Percentiles rank a stretch among this genome's conserved stretches.
phyloP scores from a whole-genome alignment of 2,113 vertebrate species.

The Phrynosoma blainvillii region DNA sequence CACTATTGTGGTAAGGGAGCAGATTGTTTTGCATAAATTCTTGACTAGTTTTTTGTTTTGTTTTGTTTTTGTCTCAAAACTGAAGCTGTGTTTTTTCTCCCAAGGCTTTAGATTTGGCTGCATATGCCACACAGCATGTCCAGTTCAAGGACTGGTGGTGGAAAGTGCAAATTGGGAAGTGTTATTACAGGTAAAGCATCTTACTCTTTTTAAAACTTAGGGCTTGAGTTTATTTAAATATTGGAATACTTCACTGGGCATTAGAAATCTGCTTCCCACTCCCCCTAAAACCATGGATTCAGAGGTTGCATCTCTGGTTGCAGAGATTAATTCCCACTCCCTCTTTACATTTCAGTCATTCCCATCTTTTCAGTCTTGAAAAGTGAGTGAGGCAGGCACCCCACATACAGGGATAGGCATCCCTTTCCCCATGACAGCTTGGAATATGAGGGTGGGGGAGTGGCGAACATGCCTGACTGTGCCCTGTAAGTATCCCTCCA shows the following conservation, averaged over 20 bases:
- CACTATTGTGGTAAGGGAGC: too few relatives aligned
- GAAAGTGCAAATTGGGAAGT: slow-evolving; percentile 98
- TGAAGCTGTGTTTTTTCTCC: slow-evolving; percentile 62
- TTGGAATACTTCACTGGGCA: background rate
- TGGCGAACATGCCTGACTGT: too few relatives aligned
- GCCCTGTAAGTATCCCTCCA: too few relatives aligned
- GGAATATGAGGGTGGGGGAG: too few relatives aligned
- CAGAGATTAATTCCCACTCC: background rate
- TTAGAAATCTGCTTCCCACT: background rate
- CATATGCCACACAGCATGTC: slow-evolving; percentile 91
- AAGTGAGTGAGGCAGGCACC: background rate
- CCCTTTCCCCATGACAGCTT: too few relatives aligned
- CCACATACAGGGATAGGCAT: too few relatives aligned
- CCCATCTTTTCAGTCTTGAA: background rate
- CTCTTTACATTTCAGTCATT: background rate
- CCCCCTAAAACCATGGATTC: background rate
- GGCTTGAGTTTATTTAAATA: background rate
- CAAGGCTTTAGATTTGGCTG: slow-evolving; percentile 96
- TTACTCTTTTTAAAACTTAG: background rate
- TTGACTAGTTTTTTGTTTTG: background rate
- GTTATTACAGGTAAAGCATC: slow-evolving; percentile 90
- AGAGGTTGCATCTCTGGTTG: background rate
- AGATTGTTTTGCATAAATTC: background rate
- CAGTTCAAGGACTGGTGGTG: slow-evolving; percentile 99
- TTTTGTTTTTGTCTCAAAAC: slow-evolving; percentile 21